Percentiles rank a stretch among this genome's conserved stretches.
phyloP scores from a whole-genome alignment of 2,888 invertebrate genomes.

The Hedychridium roseum region DNA sequence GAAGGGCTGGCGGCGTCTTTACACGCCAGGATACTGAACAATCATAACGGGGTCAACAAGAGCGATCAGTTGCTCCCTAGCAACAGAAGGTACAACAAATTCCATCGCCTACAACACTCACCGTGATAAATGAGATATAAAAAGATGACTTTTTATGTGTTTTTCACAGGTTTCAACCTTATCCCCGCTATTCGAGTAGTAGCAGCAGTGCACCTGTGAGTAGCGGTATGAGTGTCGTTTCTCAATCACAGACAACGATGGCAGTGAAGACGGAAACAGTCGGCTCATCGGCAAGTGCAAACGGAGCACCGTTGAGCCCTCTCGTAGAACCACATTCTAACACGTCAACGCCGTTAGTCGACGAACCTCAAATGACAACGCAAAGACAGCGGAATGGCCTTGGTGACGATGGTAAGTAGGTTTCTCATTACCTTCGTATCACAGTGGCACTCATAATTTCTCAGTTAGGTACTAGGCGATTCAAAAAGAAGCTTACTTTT shows the following conservation, averaged over 20 bases:
- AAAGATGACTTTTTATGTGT: background rate
- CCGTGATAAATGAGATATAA: too few species aligned
- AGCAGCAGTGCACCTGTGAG: conserved; percentile 43
- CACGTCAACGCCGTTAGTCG: conserved; percentile 71
- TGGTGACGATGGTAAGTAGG: conserved; percentile 58
- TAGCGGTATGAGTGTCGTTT: conserved; percentile 33
- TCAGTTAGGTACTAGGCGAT: too few species aligned
- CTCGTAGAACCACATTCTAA: conserved; percentile 73
- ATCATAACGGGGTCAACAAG: conserved; percentile 65
- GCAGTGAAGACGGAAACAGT: conserved; percentile 54
- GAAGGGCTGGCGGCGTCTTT: conserved; percentile 84
- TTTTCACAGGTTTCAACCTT: conserved; percentile 55
- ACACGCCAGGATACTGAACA: conserved; percentile 79
- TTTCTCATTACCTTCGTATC: conserved; percentile 1
- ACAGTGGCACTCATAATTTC: too few species aligned
- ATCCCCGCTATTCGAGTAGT: conserved; percentile 52
- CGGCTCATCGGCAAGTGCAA: conserved; percentile 56
- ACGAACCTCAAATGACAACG: conserved; percentile 65
- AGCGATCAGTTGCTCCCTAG: conserved; percentile 45
- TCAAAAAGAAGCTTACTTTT: too few species aligned
- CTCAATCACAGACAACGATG: conserved; percentile 52
- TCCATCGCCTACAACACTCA: too few species aligned
- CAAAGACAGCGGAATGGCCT: conserved; percentile 57
- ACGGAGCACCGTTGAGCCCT: conserved; percentile 68
- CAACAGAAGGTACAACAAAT: conserved; percentile 51